Evolutionary conservation across 1,140 invertebrate genomes (phyloP).

Genomic region (Drosophila asahinai): DNA sequence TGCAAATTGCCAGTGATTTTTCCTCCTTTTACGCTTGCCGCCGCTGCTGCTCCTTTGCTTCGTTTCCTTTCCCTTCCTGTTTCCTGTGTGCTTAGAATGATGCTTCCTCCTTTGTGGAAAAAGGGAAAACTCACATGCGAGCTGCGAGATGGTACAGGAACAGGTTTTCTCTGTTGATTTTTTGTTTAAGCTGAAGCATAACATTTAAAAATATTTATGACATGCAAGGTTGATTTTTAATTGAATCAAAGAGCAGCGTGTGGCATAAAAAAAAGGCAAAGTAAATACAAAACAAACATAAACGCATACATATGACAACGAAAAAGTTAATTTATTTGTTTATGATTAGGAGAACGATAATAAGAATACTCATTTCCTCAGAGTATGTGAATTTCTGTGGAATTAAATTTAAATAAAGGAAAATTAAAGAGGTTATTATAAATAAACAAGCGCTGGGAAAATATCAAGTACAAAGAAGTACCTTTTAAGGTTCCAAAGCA

Average conservation of each 20-base stretch:
- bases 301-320: neutral
- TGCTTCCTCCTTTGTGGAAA: conserved; percentile 46
- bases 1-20: conserved; percentile 84
- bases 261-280: conserved; percentile 19
- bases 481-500: neutral
- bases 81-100: conserved; percentile 51
- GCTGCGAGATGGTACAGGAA: neutral
- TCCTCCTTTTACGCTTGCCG: conserved; percentile 63
- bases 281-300: conserved; percentile 26
- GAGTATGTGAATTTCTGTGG: neutral
- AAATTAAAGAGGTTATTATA: neutral
- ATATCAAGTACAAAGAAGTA: neutral
- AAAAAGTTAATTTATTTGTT: conserved; percentile 34
- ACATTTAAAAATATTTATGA: conserved; percentile 52
- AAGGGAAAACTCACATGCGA: conserved; percentile 26
- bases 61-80: conserved; percentile 39
- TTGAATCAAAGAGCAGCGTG: conserved; percentile 42
- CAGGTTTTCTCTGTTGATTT: conserved; percentile 39
- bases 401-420: neutral
- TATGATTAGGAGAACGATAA: conserved; percentile 28
- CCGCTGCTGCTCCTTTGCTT: conserved; percentile 38
- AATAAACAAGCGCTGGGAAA: neutral
- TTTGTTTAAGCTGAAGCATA: conserved; percentile 23
- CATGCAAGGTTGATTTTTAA: conserved; percentile 49
- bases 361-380: conserved; percentile 1